Base-by-base conservation (phyloP, 2,113 vertebrate species). In the Bombycilla garrulus region DNA sequence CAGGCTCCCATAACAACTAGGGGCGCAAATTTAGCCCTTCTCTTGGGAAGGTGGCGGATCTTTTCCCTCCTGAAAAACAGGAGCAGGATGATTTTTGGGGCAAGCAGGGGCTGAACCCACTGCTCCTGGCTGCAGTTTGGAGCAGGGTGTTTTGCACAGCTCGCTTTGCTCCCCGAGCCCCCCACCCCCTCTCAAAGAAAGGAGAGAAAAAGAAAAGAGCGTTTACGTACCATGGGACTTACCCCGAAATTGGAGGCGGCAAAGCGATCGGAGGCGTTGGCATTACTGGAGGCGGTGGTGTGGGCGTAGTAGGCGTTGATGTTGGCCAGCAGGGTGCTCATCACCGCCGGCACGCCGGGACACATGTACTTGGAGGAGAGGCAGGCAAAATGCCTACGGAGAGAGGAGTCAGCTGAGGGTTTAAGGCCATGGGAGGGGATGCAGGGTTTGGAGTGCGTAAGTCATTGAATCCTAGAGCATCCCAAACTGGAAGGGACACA, bases 291-390 rank as follows among this genome's bases (percentile, higher is more conserved):
- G 76, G 99, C 98, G 9, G 99, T 99, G 96, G 99, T 99, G 98
- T 99, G 99, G 9, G 99, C 99, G 0, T 99, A 99, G 98, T 99
- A 99, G 91, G 99, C 99, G 3, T 99, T 99, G 97, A 99, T 99
- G 98, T 99, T 99, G 95, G 99, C 99, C 13, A 99, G 98, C 58
- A 99, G 98, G 47, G 99, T 99, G 79, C 99, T 99, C 99, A 99
- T 99, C 88, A 99, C 99, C 0, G 99, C 99, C 0, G 99, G 99
- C 51, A 99, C 99, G 19, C 99, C 99, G 0, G 99, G 99, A 92
- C 99, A 99, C 99, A 99, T 99, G 96, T 99, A 99, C 96, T 99
- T 99, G 36, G 99, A 99, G 45, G 99, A 99, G 74, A 99, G 98
- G 97, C 99, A 99, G 97, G 99, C 99, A 91, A 99, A 99, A 94